These are phyloP conservation scores for Lathamus discolor DNA, from an alignment of 2,113 vertebrate species.

Conservation along the genomic window DNA sequence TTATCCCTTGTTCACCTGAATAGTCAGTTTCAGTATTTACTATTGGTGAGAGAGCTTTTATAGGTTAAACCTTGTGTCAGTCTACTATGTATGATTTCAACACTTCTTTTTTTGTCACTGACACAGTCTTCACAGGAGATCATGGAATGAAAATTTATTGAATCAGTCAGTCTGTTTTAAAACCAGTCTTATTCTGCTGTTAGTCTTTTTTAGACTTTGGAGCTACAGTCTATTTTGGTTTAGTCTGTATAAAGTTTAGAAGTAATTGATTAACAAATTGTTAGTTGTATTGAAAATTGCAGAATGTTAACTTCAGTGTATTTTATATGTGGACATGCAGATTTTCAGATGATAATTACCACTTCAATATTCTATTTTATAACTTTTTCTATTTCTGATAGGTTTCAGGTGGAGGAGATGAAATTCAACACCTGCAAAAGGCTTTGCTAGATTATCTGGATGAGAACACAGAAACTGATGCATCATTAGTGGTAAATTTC, in stretches of 20 bases:
- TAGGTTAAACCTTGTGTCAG: neutral
- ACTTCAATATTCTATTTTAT: neutral
- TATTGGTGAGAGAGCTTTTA: neutral
- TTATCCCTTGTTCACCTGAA: neutral
- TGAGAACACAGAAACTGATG: slow-evolving; percentile 90
- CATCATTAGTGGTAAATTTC: slow-evolving; percentile 84
- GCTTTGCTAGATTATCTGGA: slow-evolving; percentile 92
- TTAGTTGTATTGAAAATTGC: neutral
- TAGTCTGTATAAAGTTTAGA: neutral
- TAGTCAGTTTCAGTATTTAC: neutral
- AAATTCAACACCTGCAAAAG: slow-evolving; percentile 94
- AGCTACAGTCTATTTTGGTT: neutral
- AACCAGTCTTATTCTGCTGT: neutral
- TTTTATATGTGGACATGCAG: neutral
- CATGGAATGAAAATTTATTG: neutral
- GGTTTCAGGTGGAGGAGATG: slow-evolving; percentile 82
- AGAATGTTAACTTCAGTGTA: neutral
- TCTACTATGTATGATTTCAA: neutral
- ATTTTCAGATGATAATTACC: neutral
- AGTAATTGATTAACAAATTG: neutral
- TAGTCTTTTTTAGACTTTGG: neutral
- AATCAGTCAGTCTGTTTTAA: neutral
- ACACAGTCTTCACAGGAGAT: neutral
- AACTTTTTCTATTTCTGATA: slow-evolving; percentile 16
- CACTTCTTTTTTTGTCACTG: neutral